These are phyloP conservation scores for Paelopatides confundens DNA, from an alignment of 53 echinoderm and acorn worm genomes.

Conservation along the genomic window DNA sequence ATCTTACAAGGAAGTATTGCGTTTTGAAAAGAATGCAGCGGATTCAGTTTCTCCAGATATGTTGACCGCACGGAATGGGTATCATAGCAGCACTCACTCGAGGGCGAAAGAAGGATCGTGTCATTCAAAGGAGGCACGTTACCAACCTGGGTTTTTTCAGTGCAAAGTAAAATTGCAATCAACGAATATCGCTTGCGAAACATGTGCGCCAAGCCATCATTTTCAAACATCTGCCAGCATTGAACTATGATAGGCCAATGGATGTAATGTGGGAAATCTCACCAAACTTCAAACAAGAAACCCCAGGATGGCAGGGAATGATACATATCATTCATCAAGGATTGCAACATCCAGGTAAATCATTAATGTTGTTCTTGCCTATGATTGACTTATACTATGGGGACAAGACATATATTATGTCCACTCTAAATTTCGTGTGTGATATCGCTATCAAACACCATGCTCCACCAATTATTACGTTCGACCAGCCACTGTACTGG, in stretches of 20 bases:
- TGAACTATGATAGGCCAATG: neutral
- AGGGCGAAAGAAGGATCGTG: neutral
- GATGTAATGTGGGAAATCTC: neutral
- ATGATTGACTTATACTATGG: neutral
- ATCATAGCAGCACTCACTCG: constrained; percentile 8
- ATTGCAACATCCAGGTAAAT: too few species aligned
- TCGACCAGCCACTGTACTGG: neutral
- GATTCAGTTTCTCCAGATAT: neutral
- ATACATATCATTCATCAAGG: neutral
- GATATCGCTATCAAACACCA: neutral
- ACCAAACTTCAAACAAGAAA: neutral
- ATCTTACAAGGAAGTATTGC: neutral
- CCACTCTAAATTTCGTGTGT: neutral
- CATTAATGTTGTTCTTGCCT: too few species aligned
- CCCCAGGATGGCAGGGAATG: neutral
- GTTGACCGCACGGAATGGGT: constrained; percentile 62
- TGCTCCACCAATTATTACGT: neutral
- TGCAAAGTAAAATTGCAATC: too few species aligned
- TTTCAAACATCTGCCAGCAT: too few species aligned
- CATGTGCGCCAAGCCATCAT: too few species aligned
- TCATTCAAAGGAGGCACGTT: too few species aligned
- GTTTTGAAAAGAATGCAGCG: neutral
- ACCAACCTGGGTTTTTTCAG: too few species aligned
- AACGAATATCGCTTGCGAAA: too few species aligned
- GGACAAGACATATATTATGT: neutral